Conservation (phyloP, 2,113 vertebrate genomes). For the Prionailurus bengalensis region DNA sequence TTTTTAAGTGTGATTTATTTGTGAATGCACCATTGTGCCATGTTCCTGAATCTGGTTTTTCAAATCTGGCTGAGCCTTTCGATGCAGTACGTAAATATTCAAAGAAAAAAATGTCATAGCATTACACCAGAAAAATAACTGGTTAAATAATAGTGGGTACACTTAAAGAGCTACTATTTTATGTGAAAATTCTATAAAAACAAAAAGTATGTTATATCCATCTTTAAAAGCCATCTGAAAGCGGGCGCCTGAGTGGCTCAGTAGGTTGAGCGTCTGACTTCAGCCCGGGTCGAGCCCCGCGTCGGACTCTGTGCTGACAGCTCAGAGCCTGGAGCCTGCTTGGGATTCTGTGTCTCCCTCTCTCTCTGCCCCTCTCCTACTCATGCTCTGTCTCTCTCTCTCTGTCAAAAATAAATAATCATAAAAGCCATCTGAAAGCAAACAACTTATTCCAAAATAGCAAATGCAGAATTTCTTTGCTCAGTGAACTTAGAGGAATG, state of each 20-base stretch:
- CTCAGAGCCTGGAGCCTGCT: too few relatives aligned
- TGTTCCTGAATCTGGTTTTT: conserved; percentile 60
- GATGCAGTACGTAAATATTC: conserved; percentile 29
- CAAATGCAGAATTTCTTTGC: conserved; percentile 36
- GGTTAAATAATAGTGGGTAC: conserved; percentile 16
- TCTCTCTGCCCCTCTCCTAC: too few relatives aligned
- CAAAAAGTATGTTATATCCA: conserved; percentile 18
- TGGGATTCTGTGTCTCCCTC: too few relatives aligned
- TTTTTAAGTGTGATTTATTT: conserved; percentile 38
- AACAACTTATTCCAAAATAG: conserved; percentile 47
- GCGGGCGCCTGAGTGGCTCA: too few relatives aligned
- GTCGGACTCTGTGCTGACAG: too few relatives aligned
- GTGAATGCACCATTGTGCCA: conserved; percentile 47
- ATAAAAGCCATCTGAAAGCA: conserved; percentile 28
- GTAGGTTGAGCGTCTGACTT: too few relatives aligned
- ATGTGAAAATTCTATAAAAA: conserved; percentile 30
- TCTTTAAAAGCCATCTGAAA: conserved; percentile 46
- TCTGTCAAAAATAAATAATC: too few relatives aligned
- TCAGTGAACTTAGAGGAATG: not conserved
- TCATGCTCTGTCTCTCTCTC: too few relatives aligned
- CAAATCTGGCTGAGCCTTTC: conserved; percentile 27
- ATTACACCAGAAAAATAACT: conserved; percentile 38
- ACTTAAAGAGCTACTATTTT: conserved; percentile 35
- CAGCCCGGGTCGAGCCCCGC: too few relatives aligned
- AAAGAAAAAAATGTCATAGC: conserved; percentile 22